Percentiles rank a stretch among this genome's conserved stretches.
phyloP scores from a whole-genome alignment of 2,797 vertebrate genomes.

The Alauda arvensis region DNA sequence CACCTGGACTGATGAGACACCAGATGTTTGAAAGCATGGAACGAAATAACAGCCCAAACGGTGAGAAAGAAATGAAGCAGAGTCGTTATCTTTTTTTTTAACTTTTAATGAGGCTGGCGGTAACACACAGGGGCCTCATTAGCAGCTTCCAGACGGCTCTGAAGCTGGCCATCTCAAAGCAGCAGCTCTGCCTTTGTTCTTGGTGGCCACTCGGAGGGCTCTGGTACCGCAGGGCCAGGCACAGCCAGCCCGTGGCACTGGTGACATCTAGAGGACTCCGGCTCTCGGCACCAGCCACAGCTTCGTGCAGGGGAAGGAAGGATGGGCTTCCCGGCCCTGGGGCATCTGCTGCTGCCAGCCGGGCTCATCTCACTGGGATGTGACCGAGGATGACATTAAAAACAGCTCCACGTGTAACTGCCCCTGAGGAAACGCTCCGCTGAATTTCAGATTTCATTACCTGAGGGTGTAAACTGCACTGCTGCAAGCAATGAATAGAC shows the following conservation, averaged over 20 bases:
- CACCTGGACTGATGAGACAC: not conserved
- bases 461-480: not conserved
- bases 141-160: not conserved
- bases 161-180: not conserved
- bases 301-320: not conserved
- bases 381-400: not conserved
- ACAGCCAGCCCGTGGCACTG: conserved; percentile 1
- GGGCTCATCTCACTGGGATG: not conserved
- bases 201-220: accelerated
- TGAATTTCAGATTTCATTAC: not conserved
- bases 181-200: not conserved
- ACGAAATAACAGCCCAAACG: accelerated
- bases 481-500: accelerated
- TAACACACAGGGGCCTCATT: not conserved
- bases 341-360: not conserved
- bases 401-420: accelerated
- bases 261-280: conserved; percentile 53
- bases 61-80: not conserved
- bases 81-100: not conserved
- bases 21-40: not conserved
- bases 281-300: not conserved
- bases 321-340: not conserved
- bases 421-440: not conserved
- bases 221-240: not conserved
- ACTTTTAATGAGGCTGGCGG: not conserved